Conservation (phyloP, 2,888 invertebrate species). For the Drosophila sordidula region DNA sequence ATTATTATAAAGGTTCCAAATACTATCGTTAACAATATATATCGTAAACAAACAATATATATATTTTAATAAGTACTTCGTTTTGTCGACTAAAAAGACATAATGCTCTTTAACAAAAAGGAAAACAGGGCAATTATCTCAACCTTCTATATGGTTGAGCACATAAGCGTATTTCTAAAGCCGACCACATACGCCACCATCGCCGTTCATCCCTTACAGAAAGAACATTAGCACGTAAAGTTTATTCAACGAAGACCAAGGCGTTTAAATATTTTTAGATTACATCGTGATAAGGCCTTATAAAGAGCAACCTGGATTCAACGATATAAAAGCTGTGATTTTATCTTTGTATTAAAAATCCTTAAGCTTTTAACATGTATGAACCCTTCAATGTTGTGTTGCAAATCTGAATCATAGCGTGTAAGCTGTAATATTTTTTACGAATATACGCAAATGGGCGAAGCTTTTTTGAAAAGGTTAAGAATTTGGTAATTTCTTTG, state of each 20-base stretch:
- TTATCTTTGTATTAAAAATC: constrained; percentile 12
- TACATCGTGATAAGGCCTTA: constrained; percentile 40
- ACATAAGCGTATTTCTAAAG: constrained; percentile 46
- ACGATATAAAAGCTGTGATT: constrained; percentile 30
- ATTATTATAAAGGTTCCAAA: too few species aligned
- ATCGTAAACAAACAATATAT: too few species aligned
- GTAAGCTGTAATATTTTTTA: too few species aligned
- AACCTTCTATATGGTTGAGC: constrained; percentile 44
- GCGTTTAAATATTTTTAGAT: constrained; percentile 23
- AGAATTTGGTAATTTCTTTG: too few species aligned
- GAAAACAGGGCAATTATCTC: constrained; percentile 63
- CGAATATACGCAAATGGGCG: too few species aligned
- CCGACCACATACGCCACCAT: constrained; percentile 1
- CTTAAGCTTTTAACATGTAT: constrained; percentile 25
- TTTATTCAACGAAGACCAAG: background rate
- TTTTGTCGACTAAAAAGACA: too few species aligned
- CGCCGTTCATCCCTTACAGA: constrained; percentile 16
- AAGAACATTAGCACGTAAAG: background rate
- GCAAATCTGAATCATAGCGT: too few species aligned
- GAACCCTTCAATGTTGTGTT: background rate
- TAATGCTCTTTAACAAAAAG: constrained; percentile 39
- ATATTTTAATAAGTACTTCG: too few species aligned
- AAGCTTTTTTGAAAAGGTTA: too few species aligned
- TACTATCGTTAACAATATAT: too few species aligned
- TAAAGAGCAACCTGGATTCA: constrained; percentile 26